Base-by-base conservation (phyloP, 37 sponge, comb jelly and placozoan species). In the Oscarella lobularis region DNA sequence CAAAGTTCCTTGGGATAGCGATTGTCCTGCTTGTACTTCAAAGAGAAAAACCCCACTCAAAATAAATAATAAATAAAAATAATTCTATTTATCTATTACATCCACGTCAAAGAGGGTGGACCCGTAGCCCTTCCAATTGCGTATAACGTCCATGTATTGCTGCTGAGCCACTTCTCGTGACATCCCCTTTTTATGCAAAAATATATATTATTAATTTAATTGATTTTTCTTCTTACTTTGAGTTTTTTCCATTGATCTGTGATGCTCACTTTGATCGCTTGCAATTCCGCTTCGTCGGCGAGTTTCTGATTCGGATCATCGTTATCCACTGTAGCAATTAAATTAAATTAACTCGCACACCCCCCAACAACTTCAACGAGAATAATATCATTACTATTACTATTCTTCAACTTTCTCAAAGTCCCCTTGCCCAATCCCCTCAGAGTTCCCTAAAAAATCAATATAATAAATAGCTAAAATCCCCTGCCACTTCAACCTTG, bases 201-300 rank as follows among this genome's bases (percentile, higher is more conserved):
- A 9, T 48, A 48, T 48, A 20, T 48, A 27, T 48, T 48, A 27
- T 9, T 48, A 27, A 27, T 9, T 48, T 48, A 27, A 20, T 48
- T 48, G 9, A 20, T 48, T 48, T 48, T 9, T 48, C n/a, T n/a
- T n/a, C 81, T 34, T n/a, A 91, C 92, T 80, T 83, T 70, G 31
- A 93, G 67, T 76, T 83, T 81, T 76, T 84, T 86, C 94, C 94
- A 93, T 55, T 75, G 81, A 66, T 93, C 90, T 9, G 81, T 33
- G 41, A 89, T 72, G 35, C 74, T 74, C 2, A 31, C 37, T 67
- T 81, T 81, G 20, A 93, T 76, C 1, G 72, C 65, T 67, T 90
- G 85, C 68, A 87, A 82, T 38, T 80, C 74, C 5, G 76, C 86
- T 33, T 85, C 80, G 2, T 76, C 54, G 38, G 55, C 77, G 32